These are phyloP conservation scores for Nebria brevicollis DNA, from an alignment of 2,888 invertebrate species.

Conservation along the genomic window DNA sequence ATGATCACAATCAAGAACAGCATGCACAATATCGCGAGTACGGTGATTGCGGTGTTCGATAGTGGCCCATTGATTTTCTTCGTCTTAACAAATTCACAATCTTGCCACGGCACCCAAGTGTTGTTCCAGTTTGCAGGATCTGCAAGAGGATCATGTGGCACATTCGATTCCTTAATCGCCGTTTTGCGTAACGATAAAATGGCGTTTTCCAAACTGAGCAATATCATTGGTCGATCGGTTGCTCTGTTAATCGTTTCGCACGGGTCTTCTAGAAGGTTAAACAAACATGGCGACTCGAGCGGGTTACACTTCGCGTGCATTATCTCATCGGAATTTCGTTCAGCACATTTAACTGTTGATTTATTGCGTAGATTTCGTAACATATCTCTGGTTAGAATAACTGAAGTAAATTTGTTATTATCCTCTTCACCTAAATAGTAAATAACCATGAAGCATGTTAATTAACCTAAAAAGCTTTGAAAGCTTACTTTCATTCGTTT, in stretches of 20 bases:
- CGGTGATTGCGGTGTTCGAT: conserved; percentile 56
- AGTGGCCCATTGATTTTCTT: conserved; percentile 53
- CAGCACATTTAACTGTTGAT: conserved; percentile 56
- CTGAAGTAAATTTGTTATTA: conserved; percentile 9
- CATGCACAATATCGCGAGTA: conserved; percentile 57
- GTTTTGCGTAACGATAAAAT: conserved; percentile 61
- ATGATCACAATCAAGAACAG: conserved; percentile 55
- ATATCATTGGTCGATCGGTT: conserved; percentile 58
- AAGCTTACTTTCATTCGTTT: conserved; percentile 22
- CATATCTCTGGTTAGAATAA: conserved; percentile 47
- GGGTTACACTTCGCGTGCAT: conserved; percentile 57
- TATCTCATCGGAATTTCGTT: conserved; percentile 52
- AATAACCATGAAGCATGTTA: not conserved
- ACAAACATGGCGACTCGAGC: conserved; percentile 63
- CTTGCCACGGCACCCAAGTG: conserved; percentile 70
- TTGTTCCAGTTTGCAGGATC: conserved; percentile 67
- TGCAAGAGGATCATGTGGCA: conserved; percentile 62
- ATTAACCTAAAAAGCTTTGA: not conserved
- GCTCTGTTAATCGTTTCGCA: conserved; percentile 67
- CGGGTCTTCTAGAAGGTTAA: conserved; percentile 65
- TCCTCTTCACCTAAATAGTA: conserved; percentile 16
- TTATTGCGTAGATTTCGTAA: conserved; percentile 54
- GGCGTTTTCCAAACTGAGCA: conserved; percentile 62
- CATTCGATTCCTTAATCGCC: conserved; percentile 62
- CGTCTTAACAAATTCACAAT: conserved; percentile 63